Evolutionary conservation across 2,888 invertebrate species (phyloP).

Genomic region (Axea sp.): DNA sequence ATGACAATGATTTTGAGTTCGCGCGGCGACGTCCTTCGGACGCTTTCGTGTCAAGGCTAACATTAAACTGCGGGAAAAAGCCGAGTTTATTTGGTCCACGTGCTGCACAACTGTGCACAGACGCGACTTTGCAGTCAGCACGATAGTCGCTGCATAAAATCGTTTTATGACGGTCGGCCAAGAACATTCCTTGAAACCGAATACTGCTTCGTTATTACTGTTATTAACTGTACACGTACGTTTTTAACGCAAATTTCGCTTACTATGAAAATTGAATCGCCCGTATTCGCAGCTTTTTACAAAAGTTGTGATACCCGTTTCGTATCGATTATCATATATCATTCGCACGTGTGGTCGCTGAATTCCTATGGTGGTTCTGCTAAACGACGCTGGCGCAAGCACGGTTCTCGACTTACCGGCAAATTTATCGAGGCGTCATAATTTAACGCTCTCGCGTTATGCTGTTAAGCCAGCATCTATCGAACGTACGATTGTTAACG

Average conservation of each 20-base stretch:
- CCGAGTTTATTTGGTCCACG: conserved; percentile 30
- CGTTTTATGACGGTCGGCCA: too few relatives aligned
- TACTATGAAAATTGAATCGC: too few relatives aligned
- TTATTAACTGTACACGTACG: conserved; percentile 16
- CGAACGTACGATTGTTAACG: conserved; percentile 31
- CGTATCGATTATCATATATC: too few relatives aligned
- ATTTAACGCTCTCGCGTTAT: conserved; percentile 61
- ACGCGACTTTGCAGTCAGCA: conserved; percentile 10
- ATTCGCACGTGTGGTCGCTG: conserved; percentile 25
- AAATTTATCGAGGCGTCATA: conserved; percentile 66
- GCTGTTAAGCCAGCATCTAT: conserved; percentile 38
- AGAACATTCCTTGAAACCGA: too few relatives aligned
- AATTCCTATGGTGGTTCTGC: conserved; percentile 41
- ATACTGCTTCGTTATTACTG: conserved; percentile 13
- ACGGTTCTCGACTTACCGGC: conserved; percentile 51
- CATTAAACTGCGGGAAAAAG: conserved; percentile 30
- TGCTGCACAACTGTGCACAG: conserved; percentile 17
- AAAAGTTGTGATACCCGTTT: too few relatives aligned
- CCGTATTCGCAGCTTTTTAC: too few relatives aligned
- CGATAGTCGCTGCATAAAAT: conserved; percentile 9
- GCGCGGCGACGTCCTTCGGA: conserved; percentile 11
- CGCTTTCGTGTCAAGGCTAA: conserved; percentile 29
- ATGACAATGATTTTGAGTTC: conserved; percentile 13
- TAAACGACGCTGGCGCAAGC: conserved; percentile 63
- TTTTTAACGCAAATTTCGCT: too few relatives aligned